These are phyloP conservation scores for Rynchops niger DNA, from an alignment of 2,113 vertebrate species.

Conservation along the genomic window DNA sequence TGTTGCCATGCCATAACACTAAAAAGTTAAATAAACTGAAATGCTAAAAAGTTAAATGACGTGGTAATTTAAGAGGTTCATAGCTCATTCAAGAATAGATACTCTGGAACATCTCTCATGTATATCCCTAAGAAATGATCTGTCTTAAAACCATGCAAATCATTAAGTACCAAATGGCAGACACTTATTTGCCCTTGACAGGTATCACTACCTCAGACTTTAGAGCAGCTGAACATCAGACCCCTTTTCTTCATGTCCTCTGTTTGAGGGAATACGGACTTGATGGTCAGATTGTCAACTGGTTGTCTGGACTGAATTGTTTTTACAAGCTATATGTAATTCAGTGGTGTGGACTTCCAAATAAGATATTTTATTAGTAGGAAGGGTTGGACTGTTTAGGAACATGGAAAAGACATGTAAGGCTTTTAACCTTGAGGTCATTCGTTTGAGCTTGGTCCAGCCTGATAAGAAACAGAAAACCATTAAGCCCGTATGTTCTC, in stretches of 20 bases:
- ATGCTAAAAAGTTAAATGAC: background rate
- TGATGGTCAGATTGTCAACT: background rate
- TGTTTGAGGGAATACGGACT: background rate
- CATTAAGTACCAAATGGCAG: background rate
- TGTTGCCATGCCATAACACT: background rate
- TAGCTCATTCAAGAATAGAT: background rate
- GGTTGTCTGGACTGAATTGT: background rate
- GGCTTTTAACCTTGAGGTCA: constrained; percentile 10
- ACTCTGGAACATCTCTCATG: background rate
- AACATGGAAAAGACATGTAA: constrained; percentile 19
- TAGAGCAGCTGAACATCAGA: background rate
- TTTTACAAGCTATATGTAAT: background rate
- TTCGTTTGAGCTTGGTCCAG: constrained; percentile 2
- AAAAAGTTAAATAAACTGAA: background rate
- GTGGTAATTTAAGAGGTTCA: background rate
- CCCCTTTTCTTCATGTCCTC: background rate
- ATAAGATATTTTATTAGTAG: constrained; percentile 16
- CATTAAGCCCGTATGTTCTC: constrained; percentile 3
- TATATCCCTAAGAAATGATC: background rate
- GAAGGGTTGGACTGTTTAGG: constrained; percentile 17
- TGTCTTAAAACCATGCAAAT: background rate
- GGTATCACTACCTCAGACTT: background rate
- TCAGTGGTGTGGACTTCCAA: background rate
- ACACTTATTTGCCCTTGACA: background rate
- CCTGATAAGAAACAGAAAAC: constrained; percentile 40